Evolutionary conservation across 1,140 invertebrate species (phyloP).

Genomic region (Calosoma granatense): DNA sequence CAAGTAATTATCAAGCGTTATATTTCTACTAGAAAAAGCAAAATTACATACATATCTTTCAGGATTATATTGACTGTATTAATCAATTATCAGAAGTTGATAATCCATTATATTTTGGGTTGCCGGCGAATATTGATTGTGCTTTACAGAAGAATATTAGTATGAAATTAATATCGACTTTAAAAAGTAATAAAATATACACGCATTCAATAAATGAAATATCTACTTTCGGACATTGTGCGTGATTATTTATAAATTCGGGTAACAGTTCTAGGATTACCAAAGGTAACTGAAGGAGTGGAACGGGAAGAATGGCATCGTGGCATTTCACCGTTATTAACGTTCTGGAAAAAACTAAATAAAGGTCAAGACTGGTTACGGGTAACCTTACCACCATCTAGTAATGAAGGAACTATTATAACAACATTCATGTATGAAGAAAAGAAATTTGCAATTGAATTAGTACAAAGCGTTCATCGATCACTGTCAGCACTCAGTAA

Average conservation of each 20-base stretch:
- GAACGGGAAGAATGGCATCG: slow-evolving; percentile 42
- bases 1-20: slow-evolving; percentile 43
- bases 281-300: slow-evolving; percentile 21
- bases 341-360: slow-evolving; percentile 66
- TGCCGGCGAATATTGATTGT: slow-evolving; percentile 72
- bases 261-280: slow-evolving; percentile 12
- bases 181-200: slow-evolving; percentile 42
- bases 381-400: slow-evolving; percentile 28
- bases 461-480: slow-evolving; percentile 44
- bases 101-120: slow-evolving; percentile 59
- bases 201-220: slow-evolving; percentile 12
- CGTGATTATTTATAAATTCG: not conserved
- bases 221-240: not conserved
- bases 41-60: slow-evolving; percentile 23
- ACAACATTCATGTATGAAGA: slow-evolving; percentile 45
- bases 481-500: slow-evolving; percentile 50
- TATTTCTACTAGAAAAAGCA: slow-evolving; percentile 11
- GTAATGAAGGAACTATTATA: slow-evolving; percentile 36
- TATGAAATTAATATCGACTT: slow-evolving; percentile 47
- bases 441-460: slow-evolving; percentile 37
- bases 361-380: slow-evolving; percentile 32
- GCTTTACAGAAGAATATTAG: slow-evolving; percentile 64
- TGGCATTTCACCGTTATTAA: slow-evolving; percentile 55
- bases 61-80: slow-evolving; percentile 54
- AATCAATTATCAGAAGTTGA: slow-evolving; percentile 55